Conservation (phyloP, 2,797 vertebrate species). For the Harpagifer antarcticus region DNA sequence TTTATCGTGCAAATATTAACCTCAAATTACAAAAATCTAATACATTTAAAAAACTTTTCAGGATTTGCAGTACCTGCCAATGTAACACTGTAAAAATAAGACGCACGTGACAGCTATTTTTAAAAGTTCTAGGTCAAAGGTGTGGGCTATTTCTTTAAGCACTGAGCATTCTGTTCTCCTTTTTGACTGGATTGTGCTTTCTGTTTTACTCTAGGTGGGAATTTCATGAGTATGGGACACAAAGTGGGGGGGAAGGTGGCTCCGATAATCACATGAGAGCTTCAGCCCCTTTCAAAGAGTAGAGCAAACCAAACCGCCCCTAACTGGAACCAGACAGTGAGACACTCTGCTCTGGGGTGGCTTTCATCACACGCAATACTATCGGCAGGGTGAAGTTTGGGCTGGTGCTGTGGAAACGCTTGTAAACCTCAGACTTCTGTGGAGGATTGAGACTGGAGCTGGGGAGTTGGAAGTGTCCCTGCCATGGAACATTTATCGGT, state of each 20-base stretch:
- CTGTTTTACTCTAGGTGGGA: constrained; percentile 26
- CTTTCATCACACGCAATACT: constrained; percentile 64
- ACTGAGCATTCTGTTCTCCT: neutral
- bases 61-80: neutral
- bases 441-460: constrained; percentile 14
- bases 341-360: constrained; percentile 44
- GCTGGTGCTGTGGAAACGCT: constrained; percentile 69
- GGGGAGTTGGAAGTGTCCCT: constrained; percentile 7
- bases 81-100: neutral
- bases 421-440: constrained; percentile 58
- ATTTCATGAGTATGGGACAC: constrained; percentile 8
- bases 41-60: neutral
- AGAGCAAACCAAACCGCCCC: constrained; percentile 54
- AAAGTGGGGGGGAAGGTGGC: constrained; percentile 18
- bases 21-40: neutral
- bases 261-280: constrained; percentile 47
- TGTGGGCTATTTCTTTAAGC: neutral
- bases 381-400: constrained; percentile 68
- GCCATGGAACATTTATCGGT: neutral
- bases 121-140: neutral
- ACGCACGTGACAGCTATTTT: neutral
- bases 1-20: neutral
- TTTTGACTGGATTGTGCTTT: constrained; percentile 6
- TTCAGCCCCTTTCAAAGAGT: constrained; percentile 25
- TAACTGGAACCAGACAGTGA: constrained; percentile 63